Percentiles rank a stretch among this genome's conserved stretches.
These are phyloP conservation scores for Heliconius himera DNA, from an alignment of 1,140 invertebrate genomes.

Conservation along the genomic window DNA sequence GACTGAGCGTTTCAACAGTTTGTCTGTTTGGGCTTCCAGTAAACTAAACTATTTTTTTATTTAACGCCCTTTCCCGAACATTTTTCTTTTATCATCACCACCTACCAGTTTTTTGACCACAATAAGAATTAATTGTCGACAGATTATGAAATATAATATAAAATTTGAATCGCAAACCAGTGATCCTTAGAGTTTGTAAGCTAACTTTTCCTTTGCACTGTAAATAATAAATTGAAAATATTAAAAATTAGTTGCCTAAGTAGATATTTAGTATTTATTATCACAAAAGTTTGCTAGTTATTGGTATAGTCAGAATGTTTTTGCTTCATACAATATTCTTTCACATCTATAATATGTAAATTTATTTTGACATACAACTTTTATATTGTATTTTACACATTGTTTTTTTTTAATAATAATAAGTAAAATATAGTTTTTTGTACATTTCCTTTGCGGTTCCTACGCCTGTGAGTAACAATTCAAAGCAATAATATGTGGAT, in stretches of 20 bases:
- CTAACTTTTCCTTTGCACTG: conserved; percentile 67
- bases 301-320: conserved; percentile 14
- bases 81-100: not conserved
- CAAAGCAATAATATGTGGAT: conserved; percentile 77
- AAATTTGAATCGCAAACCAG: conserved; percentile 49
- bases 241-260: conserved; percentile 58
- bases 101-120: conserved; percentile 12
- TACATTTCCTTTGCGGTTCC: conserved; percentile 60
- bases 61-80: conserved; percentile 50
- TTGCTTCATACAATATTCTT: conserved; percentile 13
- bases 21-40: conserved; percentile 80
- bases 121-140: conserved; percentile 16
- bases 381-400: conserved; percentile 11
- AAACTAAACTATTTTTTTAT: conserved; percentile 64
- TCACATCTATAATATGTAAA: conserved; percentile 4
- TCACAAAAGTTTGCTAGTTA: conserved; percentile 43
- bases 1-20: conserved; percentile 78
- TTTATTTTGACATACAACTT: conserved; percentile 2
- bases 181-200: conserved; percentile 56
- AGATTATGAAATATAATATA: conserved; percentile 15
- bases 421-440: conserved; percentile 33
- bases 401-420: conserved; percentile 16
- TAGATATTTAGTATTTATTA: conserved; percentile 71
- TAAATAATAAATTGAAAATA: conserved; percentile 63
- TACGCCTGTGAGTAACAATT: conserved; percentile 57